Evolutionary conservation across 2,113 vertebrate species (phyloP).

Genomic region (Labrus mixtus): DNA sequence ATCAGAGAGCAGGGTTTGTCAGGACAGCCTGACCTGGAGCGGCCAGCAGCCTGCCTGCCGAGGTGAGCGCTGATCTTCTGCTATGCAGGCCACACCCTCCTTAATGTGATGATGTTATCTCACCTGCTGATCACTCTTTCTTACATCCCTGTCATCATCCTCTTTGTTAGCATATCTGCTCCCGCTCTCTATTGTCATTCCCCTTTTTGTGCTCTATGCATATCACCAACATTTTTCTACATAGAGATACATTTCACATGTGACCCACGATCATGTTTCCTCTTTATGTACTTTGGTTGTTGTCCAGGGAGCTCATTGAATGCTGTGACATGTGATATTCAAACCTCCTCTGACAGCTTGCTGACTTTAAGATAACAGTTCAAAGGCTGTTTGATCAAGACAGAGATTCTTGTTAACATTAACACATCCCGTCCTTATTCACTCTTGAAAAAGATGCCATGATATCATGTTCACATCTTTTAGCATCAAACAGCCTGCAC

Average conservation of each 20-base stretch:
- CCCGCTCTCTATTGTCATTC: slow-evolving; percentile 10
- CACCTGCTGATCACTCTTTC: slow-evolving; percentile 53
- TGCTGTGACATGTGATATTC: slow-evolving; percentile 55
- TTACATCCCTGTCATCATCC: slow-evolving; percentile 61
- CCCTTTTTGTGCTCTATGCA: slow-evolving; percentile 45
- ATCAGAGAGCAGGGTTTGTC: slow-evolving; percentile 85
- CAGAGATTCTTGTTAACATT: slow-evolving; percentile 14
- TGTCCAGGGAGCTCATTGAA: slow-evolving; percentile 48
- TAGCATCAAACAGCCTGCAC: slow-evolving; percentile 58
- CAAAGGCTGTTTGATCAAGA: slow-evolving; percentile 57
- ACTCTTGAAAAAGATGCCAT: slow-evolving; percentile 20
- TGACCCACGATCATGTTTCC: slow-evolving; percentile 56
- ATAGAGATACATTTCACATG: slow-evolving; percentile 47
- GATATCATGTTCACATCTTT: slow-evolving; percentile 38
- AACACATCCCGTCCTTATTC: slow-evolving; percentile 23
- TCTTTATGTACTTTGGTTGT: slow-evolving; percentile 45
- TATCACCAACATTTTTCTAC: slow-evolving; percentile 31
- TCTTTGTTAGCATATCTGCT: slow-evolving; percentile 44
- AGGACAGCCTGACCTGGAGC: slow-evolving; percentile 84
- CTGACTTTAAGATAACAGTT: slow-evolving; percentile 57
- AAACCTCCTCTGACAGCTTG: slow-evolving; percentile 43
- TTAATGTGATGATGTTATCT: slow-evolving; percentile 23
- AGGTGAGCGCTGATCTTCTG: slow-evolving; percentile 71
- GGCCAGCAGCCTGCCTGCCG: slow-evolving; percentile 84
- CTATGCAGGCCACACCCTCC: not conserved